A percentile compares a stretch with the other conserved stretches of the same genome.
These are phyloP conservation scores for Timema podura DNA, from an alignment of 2,888 invertebrate genomes.

Conservation along the genomic window DNA sequence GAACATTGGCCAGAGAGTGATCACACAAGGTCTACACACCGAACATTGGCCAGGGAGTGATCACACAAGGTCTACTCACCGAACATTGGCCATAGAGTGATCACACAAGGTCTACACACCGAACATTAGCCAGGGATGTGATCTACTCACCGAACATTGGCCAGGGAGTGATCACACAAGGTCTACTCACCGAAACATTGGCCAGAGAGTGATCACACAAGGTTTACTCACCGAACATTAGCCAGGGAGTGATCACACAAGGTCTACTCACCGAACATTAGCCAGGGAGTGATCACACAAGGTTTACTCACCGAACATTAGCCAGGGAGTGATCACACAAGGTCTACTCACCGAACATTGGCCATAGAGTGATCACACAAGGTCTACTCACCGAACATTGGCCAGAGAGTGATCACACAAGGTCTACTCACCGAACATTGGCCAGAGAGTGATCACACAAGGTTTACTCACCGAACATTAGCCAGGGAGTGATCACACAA, in stretches of 20 bases:
- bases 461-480: conserved; percentile 79
- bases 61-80: too few species aligned
- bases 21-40: conserved; percentile 59
- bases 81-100: too few species aligned
- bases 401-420: conserved; percentile 87
- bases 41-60: conserved; percentile 87
- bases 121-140: conserved; percentile 90
- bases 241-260: too few species aligned
- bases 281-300: conserved; percentile 87
- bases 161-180: too few species aligned
- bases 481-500: conserved; percentile 87
- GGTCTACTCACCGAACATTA: conserved; percentile 79
- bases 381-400: conserved; percentile 79
- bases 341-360: conserved; percentile 79
- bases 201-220: conserved; percentile 87
- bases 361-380: conserved; percentile 50
- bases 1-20: too few species aligned
- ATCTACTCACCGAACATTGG: too few species aligned
- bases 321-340: too few species aligned
- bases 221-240: too few species aligned
- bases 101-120: conserved; percentile 59
- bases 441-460: too few species aligned
- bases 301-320: too few species aligned
- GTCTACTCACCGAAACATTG: conserved; percentile 82
- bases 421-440: too few species aligned